Evolutionary conservation across 2,888 invertebrate species (phyloP), one percentile per base, ranked within the genome.

Genomic region (Heteromyza rotundicornis): DNA sequence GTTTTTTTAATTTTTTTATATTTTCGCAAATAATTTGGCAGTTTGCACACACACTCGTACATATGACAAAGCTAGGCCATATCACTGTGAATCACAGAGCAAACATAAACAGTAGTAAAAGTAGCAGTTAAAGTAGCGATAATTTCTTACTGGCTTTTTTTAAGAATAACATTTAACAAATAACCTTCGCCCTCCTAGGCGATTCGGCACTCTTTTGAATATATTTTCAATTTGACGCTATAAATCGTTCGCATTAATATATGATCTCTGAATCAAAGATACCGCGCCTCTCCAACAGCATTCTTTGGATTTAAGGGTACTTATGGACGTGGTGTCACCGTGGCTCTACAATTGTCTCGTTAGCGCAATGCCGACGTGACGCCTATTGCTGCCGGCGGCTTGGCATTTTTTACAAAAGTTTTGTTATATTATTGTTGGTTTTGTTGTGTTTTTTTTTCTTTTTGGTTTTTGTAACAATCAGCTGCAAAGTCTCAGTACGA

Each of bases 181-280:
- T 55, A 16, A 55, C 51, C 64, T 61, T 66, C 35, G 24, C 50
- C 24, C 65, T 67, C 65, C 70, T 62, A 23, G 44, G 50, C 44
- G 8, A 56, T 63, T 71, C 73, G 73, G 73, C 55, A 64, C 69
- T 64, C 71, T 74, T 75, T 73, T 47, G 22, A 40, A 44, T 59
- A 20, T n/a, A n/a, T 16, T 53, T 59, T 58, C 59, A 68, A 72
- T 63, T 56, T 62, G 64, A 66, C 65, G 66, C 67, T 67, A 58
- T 62, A 69, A 72, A 69, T 70, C 71, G 69, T 69, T 68, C 62
- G 70, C 66, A 70, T 72, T 75, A 73, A 71, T 71, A 68, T 73
- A 66, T 73, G 76, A 79, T 75, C 72, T 70, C 68, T 63, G 59
- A 69, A 78, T 78, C 78, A 79, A 78, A 78, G 78, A 63, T 23